phyloP scores from a whole-genome alignment of 2,888 invertebrate species.

The Yponomeuta plumbellus region DNA sequence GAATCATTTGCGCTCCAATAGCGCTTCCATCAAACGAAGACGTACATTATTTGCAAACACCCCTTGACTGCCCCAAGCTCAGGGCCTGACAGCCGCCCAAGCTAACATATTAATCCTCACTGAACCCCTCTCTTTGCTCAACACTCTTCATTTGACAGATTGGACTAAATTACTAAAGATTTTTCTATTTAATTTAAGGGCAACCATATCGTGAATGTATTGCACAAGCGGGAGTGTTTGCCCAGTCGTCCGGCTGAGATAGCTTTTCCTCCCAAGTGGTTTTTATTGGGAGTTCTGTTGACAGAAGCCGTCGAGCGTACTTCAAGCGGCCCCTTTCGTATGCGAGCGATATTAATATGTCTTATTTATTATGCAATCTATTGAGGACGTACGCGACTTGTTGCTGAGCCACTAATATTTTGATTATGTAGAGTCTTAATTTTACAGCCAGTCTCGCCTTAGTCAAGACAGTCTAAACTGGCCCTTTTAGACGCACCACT shows the following conservation, averaged over 20 bases:
- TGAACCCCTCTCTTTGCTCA: conserved; percentile 65
- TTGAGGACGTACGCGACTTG: no score
- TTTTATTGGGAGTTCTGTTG: conserved; percentile 70
- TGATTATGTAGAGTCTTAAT: no score
- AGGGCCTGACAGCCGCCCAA: conserved; percentile 52
- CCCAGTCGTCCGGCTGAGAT: conserved; percentile 42
- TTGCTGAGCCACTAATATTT: no score
- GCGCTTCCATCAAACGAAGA: neutral
- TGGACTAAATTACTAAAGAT: conserved; percentile 68
- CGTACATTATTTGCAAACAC: conserved; percentile 16
- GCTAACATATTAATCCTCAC: conserved; percentile 50
- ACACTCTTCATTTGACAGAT: conserved; percentile 76
- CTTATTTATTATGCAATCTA: no score
- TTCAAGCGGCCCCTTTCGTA: conserved; percentile 17
- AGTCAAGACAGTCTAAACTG: no score
- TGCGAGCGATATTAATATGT: neutral
- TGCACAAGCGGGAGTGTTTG: conserved; percentile 45
- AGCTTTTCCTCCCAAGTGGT: conserved; percentile 57
- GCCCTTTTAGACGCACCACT: no score
- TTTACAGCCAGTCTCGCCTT: no score
- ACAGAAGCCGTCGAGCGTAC: conserved; percentile 50
- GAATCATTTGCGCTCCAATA: neutral
- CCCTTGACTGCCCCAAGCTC: conserved; percentile 35
- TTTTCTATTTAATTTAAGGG: conserved; percentile 71
- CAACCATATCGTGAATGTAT: conserved; percentile 50